phyloP scores from a whole-genome alignment of 2,888 invertebrate genomes.

The Parnassius apollo region DNA sequence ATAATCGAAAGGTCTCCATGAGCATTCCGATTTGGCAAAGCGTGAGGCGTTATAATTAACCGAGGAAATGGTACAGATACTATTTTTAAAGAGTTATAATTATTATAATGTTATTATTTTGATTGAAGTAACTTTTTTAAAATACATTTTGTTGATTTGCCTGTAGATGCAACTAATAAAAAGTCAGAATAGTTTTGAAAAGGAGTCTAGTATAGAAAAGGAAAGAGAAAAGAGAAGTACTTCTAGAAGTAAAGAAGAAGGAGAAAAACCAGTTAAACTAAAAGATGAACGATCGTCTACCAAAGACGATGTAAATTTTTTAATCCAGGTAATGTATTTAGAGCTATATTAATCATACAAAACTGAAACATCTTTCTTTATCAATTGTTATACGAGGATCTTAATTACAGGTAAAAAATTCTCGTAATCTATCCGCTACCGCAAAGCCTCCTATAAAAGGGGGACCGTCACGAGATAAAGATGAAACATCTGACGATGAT shows the following conservation, averaged over 20 bases:
- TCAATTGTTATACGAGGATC: no score
- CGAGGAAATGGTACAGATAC: conserved; percentile 47
- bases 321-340: conserved; percentile 63
- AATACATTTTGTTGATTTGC: conserved; percentile 12
- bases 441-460: conserved; percentile 68
- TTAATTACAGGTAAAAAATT: conserved; percentile 60
- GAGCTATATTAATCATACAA: neutral
- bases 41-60: conserved; percentile 61
- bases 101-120: neutral
- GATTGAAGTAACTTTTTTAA: neutral
- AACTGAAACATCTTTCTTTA: no score
- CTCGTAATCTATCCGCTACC: conserved; percentile 51
- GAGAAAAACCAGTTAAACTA: conserved; percentile 49
- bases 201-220: conserved; percentile 74
- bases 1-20: conserved; percentile 71
- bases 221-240: conserved; percentile 71
- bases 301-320: conserved; percentile 74
- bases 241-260: conserved; percentile 71
- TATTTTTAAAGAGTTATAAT: conserved; percentile 6
- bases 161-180: conserved; percentile 80
- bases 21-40: conserved; percentile 61
- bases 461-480: conserved; percentile 66
- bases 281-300: conserved; percentile 60
- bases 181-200: conserved; percentile 77
- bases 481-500: conserved; percentile 77